These are phyloP conservation scores for Limnephilus auricula DNA, from an alignment of 2,888 invertebrate species.

Conservation along the genomic window DNA sequence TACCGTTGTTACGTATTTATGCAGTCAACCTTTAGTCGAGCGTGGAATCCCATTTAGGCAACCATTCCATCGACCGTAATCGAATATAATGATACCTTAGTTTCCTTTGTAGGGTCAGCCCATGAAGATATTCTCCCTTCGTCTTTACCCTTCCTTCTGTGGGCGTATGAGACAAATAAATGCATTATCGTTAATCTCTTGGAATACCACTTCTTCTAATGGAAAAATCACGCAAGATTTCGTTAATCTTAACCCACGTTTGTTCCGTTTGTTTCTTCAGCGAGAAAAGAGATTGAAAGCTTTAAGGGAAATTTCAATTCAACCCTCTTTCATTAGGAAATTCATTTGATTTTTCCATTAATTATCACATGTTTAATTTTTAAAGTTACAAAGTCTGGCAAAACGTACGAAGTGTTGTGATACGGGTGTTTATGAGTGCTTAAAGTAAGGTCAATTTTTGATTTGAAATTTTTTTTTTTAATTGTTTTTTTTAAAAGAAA, in stretches of 20 bases:
- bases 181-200: constrained; percentile 42
- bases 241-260: background rate
- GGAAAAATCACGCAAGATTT: constrained; percentile 14
- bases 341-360: background rate
- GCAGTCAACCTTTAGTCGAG: background rate
- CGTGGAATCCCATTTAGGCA: background rate
- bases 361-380: too few relatives aligned
- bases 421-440: too few relatives aligned
- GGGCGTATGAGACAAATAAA: constrained; percentile 7
- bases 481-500: too few relatives aligned
- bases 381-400: too few relatives aligned
- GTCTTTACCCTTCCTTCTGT: background rate
- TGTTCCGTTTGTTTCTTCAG: background rate
- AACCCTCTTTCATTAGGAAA: background rate
- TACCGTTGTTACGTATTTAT: background rate
- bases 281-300: background rate
- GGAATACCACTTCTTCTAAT: constrained; percentile 27
- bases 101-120: background rate
- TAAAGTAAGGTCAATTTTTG: too few relatives aligned
- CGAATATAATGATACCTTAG: constrained; percentile 3
- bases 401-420: too few relatives aligned
- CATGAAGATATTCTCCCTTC: background rate
- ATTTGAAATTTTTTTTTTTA: too few relatives aligned
- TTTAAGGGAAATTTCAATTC: background rate
- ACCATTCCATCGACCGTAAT: background rate